phyloP scores from a whole-genome alignment of 1,140 invertebrate species.

The Drosophila pseudoobscura region DNA sequence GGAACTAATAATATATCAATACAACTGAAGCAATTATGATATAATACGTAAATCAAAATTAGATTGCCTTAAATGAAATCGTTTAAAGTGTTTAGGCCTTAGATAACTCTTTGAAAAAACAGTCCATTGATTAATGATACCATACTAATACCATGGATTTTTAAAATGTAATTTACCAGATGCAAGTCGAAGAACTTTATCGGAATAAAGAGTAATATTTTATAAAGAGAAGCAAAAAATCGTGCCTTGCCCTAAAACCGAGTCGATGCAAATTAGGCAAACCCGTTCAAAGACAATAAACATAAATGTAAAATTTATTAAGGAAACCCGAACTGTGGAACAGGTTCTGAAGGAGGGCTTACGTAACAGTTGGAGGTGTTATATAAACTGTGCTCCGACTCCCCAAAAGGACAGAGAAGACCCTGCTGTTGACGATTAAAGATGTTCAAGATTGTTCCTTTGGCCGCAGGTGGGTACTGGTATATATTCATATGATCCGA shows the following conservation, averaged over 20 bases:
- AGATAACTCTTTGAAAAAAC: conserved; percentile 41
- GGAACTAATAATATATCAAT: conserved; percentile 24
- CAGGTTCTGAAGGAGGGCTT: conserved; percentile 45
- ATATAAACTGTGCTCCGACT: conserved; percentile 45
- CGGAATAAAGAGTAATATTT: conserved; percentile 68
- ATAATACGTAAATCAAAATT: conserved; percentile 62
- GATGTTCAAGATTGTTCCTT: conserved; percentile 60
- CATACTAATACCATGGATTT: conserved; percentile 42
- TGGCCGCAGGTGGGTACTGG: conserved; percentile 55
- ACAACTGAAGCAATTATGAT: conserved; percentile 1
- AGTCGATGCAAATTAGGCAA: conserved; percentile 49
- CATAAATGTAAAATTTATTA: conserved; percentile 57
- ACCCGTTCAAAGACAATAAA: conserved; percentile 39
- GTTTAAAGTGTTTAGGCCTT: conserved; percentile 44
- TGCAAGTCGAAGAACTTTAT: conserved; percentile 57
- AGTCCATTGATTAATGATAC: conserved; percentile 57
- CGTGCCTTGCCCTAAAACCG: conserved; percentile 12
- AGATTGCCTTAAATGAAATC: conserved; percentile 61
- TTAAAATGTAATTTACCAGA: conserved; percentile 66
- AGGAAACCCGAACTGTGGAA: conserved; percentile 49
- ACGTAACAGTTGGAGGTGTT: conserved; percentile 20
- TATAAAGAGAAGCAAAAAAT: conserved; percentile 36
- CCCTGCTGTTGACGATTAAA: conserved; percentile 37
- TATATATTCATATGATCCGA: background rate
- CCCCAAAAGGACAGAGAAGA: conserved; percentile 59